Evolutionary conservation across 2,113 vertebrate genomes (phyloP), one percentile per base, ranked within the genome.

Genomic region (Silurus glanis): DNA sequence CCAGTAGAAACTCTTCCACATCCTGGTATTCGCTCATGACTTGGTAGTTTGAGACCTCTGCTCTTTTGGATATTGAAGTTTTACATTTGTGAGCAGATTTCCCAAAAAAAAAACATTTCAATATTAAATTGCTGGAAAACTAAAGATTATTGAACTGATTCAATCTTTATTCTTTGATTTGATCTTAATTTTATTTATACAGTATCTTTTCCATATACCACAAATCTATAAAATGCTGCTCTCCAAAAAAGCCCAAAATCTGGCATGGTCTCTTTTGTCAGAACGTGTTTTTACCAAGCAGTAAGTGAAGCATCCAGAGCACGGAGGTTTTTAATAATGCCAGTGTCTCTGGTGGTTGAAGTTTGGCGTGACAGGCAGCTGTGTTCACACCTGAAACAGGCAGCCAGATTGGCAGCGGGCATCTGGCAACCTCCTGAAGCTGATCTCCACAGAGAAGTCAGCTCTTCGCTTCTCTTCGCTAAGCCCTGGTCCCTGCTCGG

Each of bases 331-430:
- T 21, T 23, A 37, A 76, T 90, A 74, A 79, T 69, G 72, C 64
- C 17, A 10, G 12, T 17, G 37, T 84, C 75, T 82, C 83, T 66
- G 69, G 78, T 37, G 58, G 75, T 69, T 64, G 62, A 79, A 62
- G 59, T 72, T 75, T 53, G 80, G 56, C 83, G 19, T 84, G 75
- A 80, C 83, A 74, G 88, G 83, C 86, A 88, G 64, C 81, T 87
- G 83, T 69, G 81, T 78, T 85, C 80, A 85, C 90, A 89, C 85
- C 88, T 85, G 49, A 87, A 75, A 81, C 80, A 59, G 84, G 67
- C 71, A 19, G 72, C 59, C 55, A 66, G 71, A 64, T 61, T 86
- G 69, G 83, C 88, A 88, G 64, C 61, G 67, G 76, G 83, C 86
- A 88, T 82, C 75, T 85, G 79, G 80, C 82, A 47, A 81, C 74